Base-by-base conservation (phyloP, 2,113 vertebrate species). In the Aramus guarauna region DNA sequence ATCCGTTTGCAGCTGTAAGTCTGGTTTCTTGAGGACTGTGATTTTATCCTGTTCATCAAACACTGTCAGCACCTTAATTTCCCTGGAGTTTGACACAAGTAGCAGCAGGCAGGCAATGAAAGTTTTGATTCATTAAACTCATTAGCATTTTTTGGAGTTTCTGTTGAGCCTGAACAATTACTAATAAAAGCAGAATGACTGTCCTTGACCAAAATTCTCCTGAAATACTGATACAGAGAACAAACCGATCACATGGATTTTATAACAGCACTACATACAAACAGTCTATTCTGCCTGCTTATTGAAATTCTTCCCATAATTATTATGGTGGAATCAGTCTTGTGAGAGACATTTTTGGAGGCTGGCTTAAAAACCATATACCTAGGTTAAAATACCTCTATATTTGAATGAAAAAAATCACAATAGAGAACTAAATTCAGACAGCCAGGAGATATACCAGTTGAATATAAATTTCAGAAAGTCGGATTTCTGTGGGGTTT, bases 61-160 rank as follows among this genome's bases (percentile, higher is more conserved):
- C 62, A 92, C 69, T 96, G 82, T 55, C 90, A 85, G 85, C 50
- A 88, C 79, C 91, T 94, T 95, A 95, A 94, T 96, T 97, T 97
- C 95, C 94, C 97, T 85, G 47, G 96, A 91, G 96, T 73, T 85
- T 85, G 83, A 89, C 69, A 81, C 27, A 75, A 87, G 64, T n/a
- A 82, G 91, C 30, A 13, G 66, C 71, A 76, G 83, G 66, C 79
- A 94, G 86, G 93, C 87, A 91, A 84, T 81, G 66, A 55, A 95
- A 88, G 67, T 94, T 97, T 96, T 96, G 93, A 95, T 96, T 95
- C 94, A 94, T 96, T 97, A 90, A 89, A 88, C 71, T 96, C 94
- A 91, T 95, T 96, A 96, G 60, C 80, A 94, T 92, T 94, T 96
- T 93, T 92, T 85, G 15, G 62, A 91, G 27, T 86, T 94, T 94